Base-by-base conservation (phyloP, 2,113 vertebrate genomes). In the Hypomesus transpacificus region DNA sequence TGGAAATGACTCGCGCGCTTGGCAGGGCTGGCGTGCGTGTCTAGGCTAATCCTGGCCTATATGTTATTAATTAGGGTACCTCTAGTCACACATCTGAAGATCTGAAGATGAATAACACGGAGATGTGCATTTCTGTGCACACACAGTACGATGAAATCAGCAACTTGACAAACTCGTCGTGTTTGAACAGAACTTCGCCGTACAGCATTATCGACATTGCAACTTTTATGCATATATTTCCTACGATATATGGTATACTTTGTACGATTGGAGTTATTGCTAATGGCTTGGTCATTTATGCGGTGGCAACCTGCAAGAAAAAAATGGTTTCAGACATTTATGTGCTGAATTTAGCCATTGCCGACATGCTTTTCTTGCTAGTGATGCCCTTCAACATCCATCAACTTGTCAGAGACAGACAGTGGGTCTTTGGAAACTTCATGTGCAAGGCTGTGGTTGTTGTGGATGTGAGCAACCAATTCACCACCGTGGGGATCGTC, bases 371-470 rank as follows among this genome's bases (percentile, higher is more conserved):
- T 17, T 94, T 93, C 79, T 8, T 94, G 76, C 76, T 93, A 0
- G 92, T 92, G 62, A 94, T 94, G 93, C 93, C 93, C 53, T 94
- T 94, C 73, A 93, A 92, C 84, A 93, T 93, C 31, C 93, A 94
- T 73, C 93, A 94, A 82, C 89, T 94, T 77, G 91, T 94, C 66
- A 79, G 92, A 54, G 92, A 93, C 87, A 77, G 89, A 4, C 90
- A 91, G 86, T 94, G 93, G 93, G 89, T 90, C 18, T 93, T 94
- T 70, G 93, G 93, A 16, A 89, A 89, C 86, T 91, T 92, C 78
- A 92, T 93, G 92, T 94, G 93, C 22, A 92, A 92, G 68, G 91
- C 91, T 14, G 91, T 94, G 9, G 92, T 93, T 68, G 92, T 93
- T 78, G 90, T 93, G 82, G 93, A 94, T 54, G 92, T 93, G 21